Conservation (phyloP, 2,888 invertebrate species). For the Caenorhabditis japonica region DNA sequence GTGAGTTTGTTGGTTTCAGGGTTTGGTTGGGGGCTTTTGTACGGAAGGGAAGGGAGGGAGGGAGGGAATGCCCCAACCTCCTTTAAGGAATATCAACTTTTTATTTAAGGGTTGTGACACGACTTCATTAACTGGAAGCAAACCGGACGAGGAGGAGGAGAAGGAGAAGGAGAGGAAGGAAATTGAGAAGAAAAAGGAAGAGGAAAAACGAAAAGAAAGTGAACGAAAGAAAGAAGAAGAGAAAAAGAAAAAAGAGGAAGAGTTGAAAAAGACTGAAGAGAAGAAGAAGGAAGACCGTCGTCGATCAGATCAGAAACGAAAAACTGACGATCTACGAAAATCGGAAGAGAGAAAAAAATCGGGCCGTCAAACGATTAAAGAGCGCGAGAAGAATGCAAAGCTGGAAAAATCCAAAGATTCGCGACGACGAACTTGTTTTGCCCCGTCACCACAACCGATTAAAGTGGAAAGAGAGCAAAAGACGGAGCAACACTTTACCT, state of each 20-base stretch:
- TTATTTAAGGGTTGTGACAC: no score
- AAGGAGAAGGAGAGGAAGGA: conserved; percentile 15
- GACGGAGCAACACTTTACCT: no score
- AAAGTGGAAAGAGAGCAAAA: no score
- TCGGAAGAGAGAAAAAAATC: no score
- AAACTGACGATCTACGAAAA: no score
- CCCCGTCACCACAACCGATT: no score
- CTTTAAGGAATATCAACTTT: neutral
- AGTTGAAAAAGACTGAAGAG: conserved; percentile 14
- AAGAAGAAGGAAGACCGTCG: conserved; percentile 1
- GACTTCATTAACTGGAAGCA: no score
- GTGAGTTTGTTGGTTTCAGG: neutral
- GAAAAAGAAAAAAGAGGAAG: conserved; percentile 6
- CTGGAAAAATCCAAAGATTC: no score
- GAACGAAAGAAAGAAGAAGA: conserved; percentile 3
- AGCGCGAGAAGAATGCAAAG: no score
- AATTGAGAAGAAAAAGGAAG: conserved; percentile 9
- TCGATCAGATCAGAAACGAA: neutral
- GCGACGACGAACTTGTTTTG: no score
- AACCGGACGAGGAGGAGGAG: conserved; percentile 13
- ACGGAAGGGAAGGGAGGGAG: neutral
- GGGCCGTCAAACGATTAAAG: no score
- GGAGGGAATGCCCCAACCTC: conserved; percentile 1
- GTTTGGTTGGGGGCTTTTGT: neutral
- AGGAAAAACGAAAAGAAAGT: conserved; percentile 13